These are phyloP conservation scores for Hydrozoanthus tunicans DNA, from an alignment of 64 coral and sea anemone genomes.

Conservation along the genomic window DNA sequence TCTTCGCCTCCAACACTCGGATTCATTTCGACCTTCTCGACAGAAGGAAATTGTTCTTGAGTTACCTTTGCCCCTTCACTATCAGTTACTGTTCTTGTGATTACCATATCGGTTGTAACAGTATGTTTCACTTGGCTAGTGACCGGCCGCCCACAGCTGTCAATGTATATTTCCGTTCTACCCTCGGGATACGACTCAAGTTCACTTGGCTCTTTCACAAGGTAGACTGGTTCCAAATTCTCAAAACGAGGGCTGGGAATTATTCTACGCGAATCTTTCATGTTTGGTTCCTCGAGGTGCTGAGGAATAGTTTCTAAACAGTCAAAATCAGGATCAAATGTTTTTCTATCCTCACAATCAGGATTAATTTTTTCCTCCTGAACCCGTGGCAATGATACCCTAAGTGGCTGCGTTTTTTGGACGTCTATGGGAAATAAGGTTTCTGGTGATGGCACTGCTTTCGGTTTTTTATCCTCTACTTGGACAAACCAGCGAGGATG, in stretches of 20 bases:
- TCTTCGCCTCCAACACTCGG: background rate
- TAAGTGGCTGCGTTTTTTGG: background rate
- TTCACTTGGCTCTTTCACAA: conserved; percentile 6
- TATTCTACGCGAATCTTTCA: background rate
- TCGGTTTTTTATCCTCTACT: background rate
- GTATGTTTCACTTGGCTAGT: background rate
- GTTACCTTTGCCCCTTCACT: background rate
- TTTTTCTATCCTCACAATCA: background rate
- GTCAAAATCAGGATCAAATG: conserved; percentile 31
- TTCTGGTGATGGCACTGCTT: background rate
- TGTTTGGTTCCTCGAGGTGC: background rate
- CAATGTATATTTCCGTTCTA: background rate
- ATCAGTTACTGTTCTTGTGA: conserved; percentile 22
- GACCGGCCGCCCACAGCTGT: background rate
- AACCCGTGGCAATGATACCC: background rate
- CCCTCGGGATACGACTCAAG: background rate
- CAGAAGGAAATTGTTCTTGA: conserved; percentile 1
- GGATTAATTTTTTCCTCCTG: background rate
- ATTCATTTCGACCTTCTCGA: background rate
- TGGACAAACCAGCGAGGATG: conserved; percentile 13
- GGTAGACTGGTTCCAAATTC: background rate
- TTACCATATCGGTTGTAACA: background rate
- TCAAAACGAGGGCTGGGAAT: background rate
- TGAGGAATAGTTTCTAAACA: background rate
- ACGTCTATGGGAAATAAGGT: background rate